phyloP scores from a whole-genome alignment of 2,888 invertebrate genomes.

The Seira musarum region DNA sequence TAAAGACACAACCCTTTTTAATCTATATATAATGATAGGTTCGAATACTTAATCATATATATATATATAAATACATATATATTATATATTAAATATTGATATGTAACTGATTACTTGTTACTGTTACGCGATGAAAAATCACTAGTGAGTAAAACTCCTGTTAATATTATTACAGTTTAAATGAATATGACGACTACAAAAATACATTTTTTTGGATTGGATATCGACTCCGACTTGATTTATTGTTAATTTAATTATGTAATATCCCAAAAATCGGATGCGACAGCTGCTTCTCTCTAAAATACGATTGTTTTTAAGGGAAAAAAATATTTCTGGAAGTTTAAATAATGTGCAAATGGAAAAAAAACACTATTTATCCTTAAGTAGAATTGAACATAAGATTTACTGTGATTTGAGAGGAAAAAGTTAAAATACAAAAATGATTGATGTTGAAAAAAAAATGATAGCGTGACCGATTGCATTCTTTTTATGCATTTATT shows the following conservation, averaged over 20 bases:
- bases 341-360: constrained; percentile 25
- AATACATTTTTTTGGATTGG: no score
- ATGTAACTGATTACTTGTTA: no score
- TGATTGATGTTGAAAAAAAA: no score
- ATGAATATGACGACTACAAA: no score
- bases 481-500: no score
- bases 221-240: no score
- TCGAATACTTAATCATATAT: neutral
- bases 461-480: no score
- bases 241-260: no score
- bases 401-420: constrained; percentile 59
- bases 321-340: constrained; percentile 39
- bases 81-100: no score
- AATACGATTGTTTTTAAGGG: neutral
- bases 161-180: no score
- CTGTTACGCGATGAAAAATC: no score
- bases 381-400: constrained; percentile 52
- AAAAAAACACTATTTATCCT: constrained; percentile 27
- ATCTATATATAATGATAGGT: neutral
- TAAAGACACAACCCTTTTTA: constrained; percentile 57
- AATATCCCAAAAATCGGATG: neutral
- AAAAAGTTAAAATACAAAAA: constrained; percentile 41
- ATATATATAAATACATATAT: neutral
- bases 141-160: no score
- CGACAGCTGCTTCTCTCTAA: neutral